Base-by-base conservation (phyloP, 1,140 invertebrate genomes). In the Copidosoma floridanum region DNA sequence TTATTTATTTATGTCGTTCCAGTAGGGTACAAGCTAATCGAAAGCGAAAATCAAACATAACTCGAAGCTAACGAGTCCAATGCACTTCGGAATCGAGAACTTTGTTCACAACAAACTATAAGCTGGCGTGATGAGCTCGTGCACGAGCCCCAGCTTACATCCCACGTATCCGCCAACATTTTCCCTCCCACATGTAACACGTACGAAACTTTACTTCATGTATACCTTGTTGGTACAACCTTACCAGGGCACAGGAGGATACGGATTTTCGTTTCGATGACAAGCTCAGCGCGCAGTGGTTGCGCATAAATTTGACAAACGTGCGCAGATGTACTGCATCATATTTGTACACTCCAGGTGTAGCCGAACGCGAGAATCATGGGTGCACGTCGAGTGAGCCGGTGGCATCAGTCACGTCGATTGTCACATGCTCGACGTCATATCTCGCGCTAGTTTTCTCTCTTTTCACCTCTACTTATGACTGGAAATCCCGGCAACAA, bases 51-150 rank as follows among this genome's bases (percentile, higher is more conserved):
- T 14, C 24, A 29, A 27, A 43, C 52, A 40, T 43, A 43, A 54
- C 32, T 43, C 26, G 38, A 54, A 54, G 43, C 43, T 54, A 54
- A 43, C 24, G 52, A 20, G 50, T 48, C 51, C 44, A 63, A 63
- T 63, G 57, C 27, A 54, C 50, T 37, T 27, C n/a, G 16, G 48
- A 14, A 46, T 26, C 18, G 23, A 46, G 11, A n/a, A n/a, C n/a
- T n/a, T n/a, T n/a, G n/a, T n/a, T n/a, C n/a, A n/a, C n/a, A n/a
- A n/a, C n/a, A n/a, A n/a, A n/a, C n/a, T n/a, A n/a, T n/a, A n/a
- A n/a, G n/a, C n/a, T n/a, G n/a, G n/a, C n/a, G n/a, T n/a, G n/a
- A n/a, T n/a, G n/a, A n/a, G n/a, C n/a, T n/a, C n/a, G n/a, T n/a
- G n/a, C 37, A 16, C 37, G 37, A 23, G 57, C 50, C 55, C n/a